Base-by-base conservation (phyloP, 2,888 invertebrate genomes). In the Hirtodrosophila confusa region DNA sequence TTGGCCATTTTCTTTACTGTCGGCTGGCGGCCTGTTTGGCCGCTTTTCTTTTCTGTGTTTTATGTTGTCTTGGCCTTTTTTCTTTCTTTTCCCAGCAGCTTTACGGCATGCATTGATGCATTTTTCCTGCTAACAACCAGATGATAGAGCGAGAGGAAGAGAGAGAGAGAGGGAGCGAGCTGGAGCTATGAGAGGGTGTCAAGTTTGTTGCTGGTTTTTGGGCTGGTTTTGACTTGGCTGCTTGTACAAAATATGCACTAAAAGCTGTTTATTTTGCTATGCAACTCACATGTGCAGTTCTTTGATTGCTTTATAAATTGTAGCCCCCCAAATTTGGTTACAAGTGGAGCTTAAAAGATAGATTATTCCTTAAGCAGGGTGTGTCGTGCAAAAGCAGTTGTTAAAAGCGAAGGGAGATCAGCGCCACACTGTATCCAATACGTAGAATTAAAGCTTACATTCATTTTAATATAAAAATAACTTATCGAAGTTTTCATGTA, bases 121-220 rank as follows among this genome's bases (percentile, higher is more conserved):
- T 82, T 84, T 88, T 88, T 86, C 87, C 88, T 82, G 86, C 83
- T 78, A 69, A 77, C 80, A 72, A 80, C 71, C 79, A 80, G 64
- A 82, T 70, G 74, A 60, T 45, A 45, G 17, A 41, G 31, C 24
- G 23, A 6, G 29, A 27, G 29, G 7, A 9, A 27, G 33, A 10
- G 24, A 17, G 17, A 53, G n/a, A n/a, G n/a, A n/a, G n/a, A n/a
- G n/a, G n/a, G n/a, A n/a, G n/a, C n/a, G n/a, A n/a, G n/a, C n/a
- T n/a, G n/a, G n/a, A 27, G 3, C 27, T 27, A 27, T 5, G 27
- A 27, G 58, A 35, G 51, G 45, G 54, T 65, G 54, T 69, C 62
- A 54, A 24, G 57, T 60, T 47, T 53, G 62, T 55, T 56, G 37
- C 50, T 70, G 69, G 68, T 72, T 31, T 69, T 69, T 57, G 66